phyloP scores from a whole-genome alignment of 2,888 invertebrate species.

The Phoronis australis region DNA sequence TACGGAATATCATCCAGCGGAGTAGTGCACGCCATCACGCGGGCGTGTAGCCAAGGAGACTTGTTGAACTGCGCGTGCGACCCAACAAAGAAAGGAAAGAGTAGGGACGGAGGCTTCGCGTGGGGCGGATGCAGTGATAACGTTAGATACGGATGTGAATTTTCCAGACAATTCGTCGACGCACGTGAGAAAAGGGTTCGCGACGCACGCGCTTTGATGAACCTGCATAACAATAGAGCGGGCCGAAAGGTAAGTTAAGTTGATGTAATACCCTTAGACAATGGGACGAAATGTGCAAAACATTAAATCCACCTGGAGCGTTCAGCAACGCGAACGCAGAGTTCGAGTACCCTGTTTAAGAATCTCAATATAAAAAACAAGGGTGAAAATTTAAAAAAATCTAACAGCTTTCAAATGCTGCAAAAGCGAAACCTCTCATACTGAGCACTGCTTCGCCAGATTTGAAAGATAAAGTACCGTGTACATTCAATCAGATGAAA shows the following conservation, averaged over 20 bases:
- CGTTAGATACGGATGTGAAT: conserved; percentile 60
- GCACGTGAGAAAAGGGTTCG: conserved; percentile 65
- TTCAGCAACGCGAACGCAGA: too few relatives aligned
- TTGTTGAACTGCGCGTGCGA: conserved; percentile 81
- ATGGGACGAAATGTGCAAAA: too few relatives aligned
- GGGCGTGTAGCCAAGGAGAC: conserved; percentile 86
- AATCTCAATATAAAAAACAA: too few relatives aligned
- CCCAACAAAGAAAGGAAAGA: conserved; percentile 36
- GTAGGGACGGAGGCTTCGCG: conserved; percentile 38
- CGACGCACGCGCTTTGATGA: conserved; percentile 81
- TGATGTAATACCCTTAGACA: too few relatives aligned
- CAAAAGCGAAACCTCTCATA: too few relatives aligned
- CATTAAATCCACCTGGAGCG: too few relatives aligned
- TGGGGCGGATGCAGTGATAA: conserved; percentile 82
- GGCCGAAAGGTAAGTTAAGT: conserved; percentile 76
- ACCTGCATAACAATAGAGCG: conserved; percentile 95
- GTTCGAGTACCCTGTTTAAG: too few relatives aligned
- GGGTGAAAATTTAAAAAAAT: too few relatives aligned
- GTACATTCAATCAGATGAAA: too few relatives aligned
- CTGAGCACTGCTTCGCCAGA: too few relatives aligned
- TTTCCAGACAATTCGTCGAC: conserved; percentile 90
- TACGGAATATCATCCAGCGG: conserved; percentile 59
- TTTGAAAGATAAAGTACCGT: too few relatives aligned
- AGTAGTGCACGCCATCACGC: conserved; percentile 82
- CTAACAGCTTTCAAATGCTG: too few relatives aligned